Base-by-base conservation (phyloP, 2,113 vertebrate genomes). In the Triplophysa siluroides region DNA sequence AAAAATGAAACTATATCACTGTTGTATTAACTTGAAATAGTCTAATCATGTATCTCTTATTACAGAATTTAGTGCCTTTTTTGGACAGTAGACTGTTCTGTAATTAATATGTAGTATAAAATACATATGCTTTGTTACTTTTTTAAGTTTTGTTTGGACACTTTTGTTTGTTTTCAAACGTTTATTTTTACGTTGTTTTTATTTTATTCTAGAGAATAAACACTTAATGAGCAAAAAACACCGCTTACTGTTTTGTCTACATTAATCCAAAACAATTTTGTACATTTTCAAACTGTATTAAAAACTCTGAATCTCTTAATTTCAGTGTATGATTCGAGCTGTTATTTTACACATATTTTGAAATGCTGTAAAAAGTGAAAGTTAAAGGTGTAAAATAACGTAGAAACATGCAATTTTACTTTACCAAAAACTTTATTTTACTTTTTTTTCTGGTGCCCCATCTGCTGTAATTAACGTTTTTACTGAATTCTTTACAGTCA, bases 11-110 rank as follows among this genome's bases (percentile, higher is more conserved):
- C 52, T 76, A 76, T 76, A 76, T 76, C 83, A 85, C 87, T 86
- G 85, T 90, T 89, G 70, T 90, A 86, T 91, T 84, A 81, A 78
- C 89, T 89, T 86, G 69, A 94, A 91, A 90, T 95, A 94, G 93
- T 94, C 92, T 86, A 94, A 93, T 93, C 93, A 91, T 94, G 94
- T 93, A 93, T 94, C 93, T 95, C 95, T 94, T 95, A 95, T 96
- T 96, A 93, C 94, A 95, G 94, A 93, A 97, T 97, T 92, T 97
- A 98, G 96, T 99, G 96, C 97, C 97, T 99, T 98, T 91, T 94
- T 98, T 98, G 96, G 96, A 98, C 96, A 93, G 96, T 98, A 97
- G 96, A 98, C 96, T 98, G 96, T 98, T 98, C 95, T 95, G 94
- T 97, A 96, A 96, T 93, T 88, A 94, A 93, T 94, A 92, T 97